A percentile compares a stretch with the other conserved stretches of the same genome.
phyloP scores from a whole-genome alignment of 2,113 vertebrate genomes.

The Ctenodactylus gundi region DNA sequence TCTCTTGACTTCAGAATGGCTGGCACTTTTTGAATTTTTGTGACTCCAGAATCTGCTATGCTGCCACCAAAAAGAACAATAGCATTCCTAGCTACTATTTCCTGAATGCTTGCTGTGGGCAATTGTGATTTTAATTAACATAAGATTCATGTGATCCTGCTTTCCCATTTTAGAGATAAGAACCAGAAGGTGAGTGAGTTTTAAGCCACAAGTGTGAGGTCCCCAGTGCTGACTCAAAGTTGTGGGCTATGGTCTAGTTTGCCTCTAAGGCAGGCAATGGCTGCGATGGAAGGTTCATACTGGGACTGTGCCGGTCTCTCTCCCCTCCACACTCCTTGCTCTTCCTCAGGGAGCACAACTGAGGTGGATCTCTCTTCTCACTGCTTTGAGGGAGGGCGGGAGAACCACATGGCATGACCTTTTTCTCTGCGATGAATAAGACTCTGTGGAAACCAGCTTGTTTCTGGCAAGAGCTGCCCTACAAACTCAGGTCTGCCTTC shows the following conservation, averaged over 20 bases:
- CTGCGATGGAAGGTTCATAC: neutral
- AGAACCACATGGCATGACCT: neutral
- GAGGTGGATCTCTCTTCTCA: neutral
- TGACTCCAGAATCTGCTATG: constrained; percentile 14
- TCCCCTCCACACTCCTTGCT: neutral
- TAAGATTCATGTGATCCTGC: neutral
- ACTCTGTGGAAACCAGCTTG: neutral
- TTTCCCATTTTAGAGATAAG: constrained; percentile 1
- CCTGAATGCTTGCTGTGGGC: neutral
- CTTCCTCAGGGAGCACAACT: neutral
- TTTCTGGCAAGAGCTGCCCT: neutral
- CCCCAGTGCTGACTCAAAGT: neutral
- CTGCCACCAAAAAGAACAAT: neutral
- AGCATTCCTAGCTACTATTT: neutral
- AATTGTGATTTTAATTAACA: neutral
- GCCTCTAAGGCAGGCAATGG: neutral
- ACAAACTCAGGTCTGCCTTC: neutral
- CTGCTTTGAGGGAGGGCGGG: neutral
- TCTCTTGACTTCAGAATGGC: constrained; percentile 19
- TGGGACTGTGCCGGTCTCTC: neutral
- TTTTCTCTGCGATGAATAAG: constrained; percentile 11
- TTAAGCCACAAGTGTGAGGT: neutral
- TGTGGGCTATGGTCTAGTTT: neutral
- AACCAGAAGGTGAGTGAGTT: neutral
- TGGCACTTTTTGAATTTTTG: neutral